A percentile compares a stretch with the other conserved stretches of the same genome.
These are phyloP conservation scores for Pocillopora grandis DNA, from an alignment of 92 coral and sea anemone genomes.

Conservation along the genomic window DNA sequence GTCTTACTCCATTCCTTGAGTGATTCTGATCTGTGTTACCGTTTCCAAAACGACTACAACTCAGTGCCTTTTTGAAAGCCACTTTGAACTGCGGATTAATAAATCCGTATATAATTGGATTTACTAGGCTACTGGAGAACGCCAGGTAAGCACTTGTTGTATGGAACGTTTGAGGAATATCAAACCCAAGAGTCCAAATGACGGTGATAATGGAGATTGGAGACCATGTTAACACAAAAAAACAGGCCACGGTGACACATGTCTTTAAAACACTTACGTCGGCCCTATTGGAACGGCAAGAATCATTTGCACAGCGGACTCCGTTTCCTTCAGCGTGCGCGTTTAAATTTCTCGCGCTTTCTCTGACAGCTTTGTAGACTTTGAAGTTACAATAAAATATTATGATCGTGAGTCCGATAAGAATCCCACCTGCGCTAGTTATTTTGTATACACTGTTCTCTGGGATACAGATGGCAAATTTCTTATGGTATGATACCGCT, in stretches of 20 bases:
- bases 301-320: background rate
- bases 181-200: background rate
- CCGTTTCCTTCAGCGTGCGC: slow-evolving; percentile 9
- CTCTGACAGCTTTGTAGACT: slow-evolving; percentile 40
- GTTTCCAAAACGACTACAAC: slow-evolving; percentile 15
- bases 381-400: slow-evolving; percentile 47
- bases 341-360: slow-evolving; percentile 21
- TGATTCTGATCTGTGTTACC: background rate
- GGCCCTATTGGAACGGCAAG: background rate
- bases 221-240: background rate
- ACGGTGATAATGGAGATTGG: background rate
- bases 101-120: slow-evolving; percentile 64
- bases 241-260: background rate
- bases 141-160: slow-evolving; percentile 35
- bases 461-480: slow-evolving; percentile 46
- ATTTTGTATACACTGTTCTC: slow-evolving; percentile 52
- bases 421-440: slow-evolving; percentile 27
- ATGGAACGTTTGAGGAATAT: slow-evolving; percentile 35
- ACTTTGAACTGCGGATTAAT: slow-evolving; percentile 60
- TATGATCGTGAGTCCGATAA: slow-evolving; percentile 27
- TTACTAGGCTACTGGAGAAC: slow-evolving; percentile 52
- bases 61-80: slow-evolving; percentile 37
- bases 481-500: slow-evolving; percentile 35
- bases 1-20: too few relatives aligned
- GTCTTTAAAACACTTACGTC: slow-evolving; percentile 12